Evolutionary conservation across 2,888 invertebrate species (phyloP).

Genomic region (Protophormia terraenovae): DNA sequence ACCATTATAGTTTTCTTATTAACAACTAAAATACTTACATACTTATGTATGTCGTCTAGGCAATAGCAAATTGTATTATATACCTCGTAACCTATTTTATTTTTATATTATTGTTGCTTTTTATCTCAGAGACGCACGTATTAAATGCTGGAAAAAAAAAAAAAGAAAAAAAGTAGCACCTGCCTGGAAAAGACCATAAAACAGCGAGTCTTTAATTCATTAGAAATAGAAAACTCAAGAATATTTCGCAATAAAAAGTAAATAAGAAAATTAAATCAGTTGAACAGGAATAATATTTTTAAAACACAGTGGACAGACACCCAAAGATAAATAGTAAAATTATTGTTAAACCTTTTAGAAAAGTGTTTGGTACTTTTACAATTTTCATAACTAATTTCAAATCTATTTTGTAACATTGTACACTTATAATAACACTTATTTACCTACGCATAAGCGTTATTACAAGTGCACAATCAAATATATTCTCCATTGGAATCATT

Average conservation of each 20-base stretch:
- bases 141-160: not conserved
- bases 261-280: conserved; percentile 18
- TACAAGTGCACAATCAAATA: too few relatives aligned
- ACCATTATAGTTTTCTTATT: not conserved
- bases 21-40: too few relatives aligned
- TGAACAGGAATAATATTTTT: not conserved
- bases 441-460: too few relatives aligned
- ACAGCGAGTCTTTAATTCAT: not conserved
- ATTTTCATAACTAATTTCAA: not conserved
- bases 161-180: conserved; percentile 1
- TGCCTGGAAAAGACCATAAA: conserved; percentile 39
- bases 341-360: too few relatives aligned
- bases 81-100: conserved; percentile 44
- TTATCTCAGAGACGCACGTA: conserved; percentile 13
- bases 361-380: not conserved
- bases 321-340: too few relatives aligned
- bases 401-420: too few relatives aligned
- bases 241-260: conserved; percentile 3
- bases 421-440: not conserved
- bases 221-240: not conserved
- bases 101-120: not conserved
- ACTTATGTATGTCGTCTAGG: not conserved
- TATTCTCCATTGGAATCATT: conserved; percentile 18
- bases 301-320: not conserved
- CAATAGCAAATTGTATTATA: conserved; percentile 35